These are phyloP conservation scores for Sebastes iracundus DNA, from an alignment of 2,797 vertebrate genomes.

Conservation along the genomic window DNA sequence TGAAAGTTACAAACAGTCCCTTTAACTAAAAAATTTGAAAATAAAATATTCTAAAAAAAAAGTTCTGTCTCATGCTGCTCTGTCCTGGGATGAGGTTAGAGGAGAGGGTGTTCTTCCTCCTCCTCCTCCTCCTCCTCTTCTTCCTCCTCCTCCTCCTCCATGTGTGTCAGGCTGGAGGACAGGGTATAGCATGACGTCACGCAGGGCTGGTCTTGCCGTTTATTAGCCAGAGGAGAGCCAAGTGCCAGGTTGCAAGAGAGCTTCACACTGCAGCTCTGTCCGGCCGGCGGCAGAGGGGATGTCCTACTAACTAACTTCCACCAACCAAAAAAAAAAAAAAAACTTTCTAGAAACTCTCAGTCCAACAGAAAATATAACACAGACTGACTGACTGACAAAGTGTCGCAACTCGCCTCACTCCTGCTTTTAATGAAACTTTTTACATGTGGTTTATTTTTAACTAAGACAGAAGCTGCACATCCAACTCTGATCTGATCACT, in stretches of 20 bases:
- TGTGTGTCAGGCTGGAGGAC: constrained; percentile 45
- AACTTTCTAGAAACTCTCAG: constrained; percentile 58
- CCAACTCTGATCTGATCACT: constrained; percentile 8
- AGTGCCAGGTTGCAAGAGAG: constrained; percentile 70
- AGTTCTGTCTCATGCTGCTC: not conserved
- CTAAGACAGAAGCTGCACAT: constrained; percentile 26
- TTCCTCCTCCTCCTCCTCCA: constrained; percentile 36
- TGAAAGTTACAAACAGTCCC: too few species aligned
- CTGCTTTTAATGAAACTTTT: constrained; percentile 50
- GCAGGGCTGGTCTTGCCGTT: constrained; percentile 79
- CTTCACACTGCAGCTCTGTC: constrained; percentile 77
- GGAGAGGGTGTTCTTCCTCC: constrained; percentile 12
- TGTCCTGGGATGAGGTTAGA: not conserved
- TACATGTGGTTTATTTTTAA: not conserved
- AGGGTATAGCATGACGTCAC: constrained; percentile 78
- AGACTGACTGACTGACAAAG: constrained; percentile 65
- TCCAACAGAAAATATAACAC: constrained; percentile 50
- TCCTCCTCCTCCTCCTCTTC: constrained; percentile 14
- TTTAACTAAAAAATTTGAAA: too few species aligned
- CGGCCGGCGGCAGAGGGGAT: constrained; percentile 69
- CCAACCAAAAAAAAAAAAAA: not conserved
- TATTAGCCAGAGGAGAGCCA: constrained; percentile 75
- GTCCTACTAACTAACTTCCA: constrained; percentile 60
- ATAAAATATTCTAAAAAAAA: too few species aligned
- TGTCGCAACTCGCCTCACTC: constrained; percentile 68